These are phyloP conservation scores for Microtus ochrogaster DNA, from an alignment of 2,113 vertebrate genomes.

Conservation along the genomic window DNA sequence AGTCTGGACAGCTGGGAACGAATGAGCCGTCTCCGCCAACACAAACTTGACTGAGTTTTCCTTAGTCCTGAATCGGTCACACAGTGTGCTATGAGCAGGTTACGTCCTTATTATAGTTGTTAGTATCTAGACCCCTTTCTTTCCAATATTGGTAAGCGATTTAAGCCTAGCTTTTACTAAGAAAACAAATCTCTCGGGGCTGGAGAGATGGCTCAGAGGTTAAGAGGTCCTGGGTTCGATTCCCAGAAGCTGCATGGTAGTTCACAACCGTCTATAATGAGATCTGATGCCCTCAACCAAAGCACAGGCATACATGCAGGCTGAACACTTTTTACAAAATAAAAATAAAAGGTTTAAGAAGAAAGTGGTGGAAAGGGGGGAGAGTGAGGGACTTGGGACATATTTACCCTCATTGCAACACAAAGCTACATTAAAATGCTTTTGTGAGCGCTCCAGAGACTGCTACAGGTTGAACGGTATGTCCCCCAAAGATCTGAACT, in stretches of 20 bases:
- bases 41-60: not conserved
- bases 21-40: not conserved
- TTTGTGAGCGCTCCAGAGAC: not conserved
- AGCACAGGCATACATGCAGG: too few species aligned
- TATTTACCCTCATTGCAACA: not conserved
- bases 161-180: too few species aligned
- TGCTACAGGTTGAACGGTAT: not conserved
- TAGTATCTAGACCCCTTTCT: not conserved
- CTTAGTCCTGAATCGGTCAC: not conserved
- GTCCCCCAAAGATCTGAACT: not conserved
- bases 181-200: too few species aligned
- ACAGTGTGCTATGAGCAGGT: not conserved
- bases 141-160: not conserved
- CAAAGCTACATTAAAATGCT: conserved; percentile 32
- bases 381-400: not conserved
- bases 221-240: too few species aligned
- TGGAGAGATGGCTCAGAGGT: too few species aligned
- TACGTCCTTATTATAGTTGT: not conserved
- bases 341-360: not conserved
- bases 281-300: too few species aligned
- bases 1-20: too few species aligned
- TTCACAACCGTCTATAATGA: too few species aligned
- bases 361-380: not conserved
- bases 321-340: too few species aligned
- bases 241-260: too few species aligned